Base-by-base conservation (phyloP, 2,888 invertebrate species). In the Arge pagana region DNA sequence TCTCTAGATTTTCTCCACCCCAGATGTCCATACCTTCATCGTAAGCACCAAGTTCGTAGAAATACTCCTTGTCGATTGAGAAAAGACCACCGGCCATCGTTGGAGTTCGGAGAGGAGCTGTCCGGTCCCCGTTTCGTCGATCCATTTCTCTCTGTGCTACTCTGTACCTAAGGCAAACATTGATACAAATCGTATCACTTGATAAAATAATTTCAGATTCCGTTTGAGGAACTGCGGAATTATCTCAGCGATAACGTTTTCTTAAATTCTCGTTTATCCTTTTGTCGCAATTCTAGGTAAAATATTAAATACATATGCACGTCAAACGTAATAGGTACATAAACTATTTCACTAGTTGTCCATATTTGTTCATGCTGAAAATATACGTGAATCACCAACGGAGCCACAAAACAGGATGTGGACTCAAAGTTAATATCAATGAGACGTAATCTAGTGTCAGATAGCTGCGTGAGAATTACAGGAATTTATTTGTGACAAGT, bases 1-100 rank as follows among this genome's bases (percentile, higher is more conserved):
- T 93, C 79, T 96, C 95, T 39, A 96, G 82, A 78, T 95, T 95
- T 79, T 96, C 95, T 42, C 92, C 94, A 45, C 98, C 99, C 98
- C 98, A 99, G 69, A 99, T 97, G 78, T 98, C 96, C 98, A 99
- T 98, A 65, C 98, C 98, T 79, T 96, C 89, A 77, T 99, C 99
- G 77, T 99, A 99, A 49, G 96, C 90, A 48, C 99, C 99, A 57
- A 99, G 84, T 80, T 96, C 92, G 79, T 96, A 95, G 82, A 99
- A 99, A 79, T 96, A 99, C 18, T 96, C 92, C 71, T 89, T 87
- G 76, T 96, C 94, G 57, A 98, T 96, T 43, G 97, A 90, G 76
- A 93, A 93, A 28, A 98, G 79, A 0, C 98, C 98, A 51, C 98
- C 98, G 8, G 98, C 96, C 97, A 98, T 98, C 0, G 98, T 98